These are phyloP conservation scores for Lasioglossum malachurum DNA, from an alignment of 2,888 invertebrate genomes.

Conservation along the genomic window DNA sequence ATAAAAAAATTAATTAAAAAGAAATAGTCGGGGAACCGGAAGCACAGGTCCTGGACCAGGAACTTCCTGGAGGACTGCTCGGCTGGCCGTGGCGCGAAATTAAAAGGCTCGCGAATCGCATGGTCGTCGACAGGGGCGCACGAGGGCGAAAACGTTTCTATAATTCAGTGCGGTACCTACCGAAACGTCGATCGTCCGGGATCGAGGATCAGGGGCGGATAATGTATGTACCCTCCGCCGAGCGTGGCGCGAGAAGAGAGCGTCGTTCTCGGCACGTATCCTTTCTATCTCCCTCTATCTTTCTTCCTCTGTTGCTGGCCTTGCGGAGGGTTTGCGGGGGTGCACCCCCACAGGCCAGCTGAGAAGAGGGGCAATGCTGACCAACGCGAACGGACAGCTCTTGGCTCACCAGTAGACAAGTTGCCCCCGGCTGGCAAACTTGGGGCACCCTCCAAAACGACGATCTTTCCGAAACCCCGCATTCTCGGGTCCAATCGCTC, in stretches of 20 bases:
- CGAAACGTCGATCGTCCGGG: slow-evolving; percentile 71
- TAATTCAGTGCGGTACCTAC: slow-evolving; percentile 79
- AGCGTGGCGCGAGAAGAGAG: slow-evolving; percentile 52
- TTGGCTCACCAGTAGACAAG: slow-evolving; percentile 82
- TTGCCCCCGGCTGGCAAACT: slow-evolving; percentile 81
- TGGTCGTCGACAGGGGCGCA: slow-evolving; percentile 28
- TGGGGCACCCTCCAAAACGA: slow-evolving; percentile 51
- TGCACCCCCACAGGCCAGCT: slow-evolving; percentile 73
- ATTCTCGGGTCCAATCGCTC: no score
- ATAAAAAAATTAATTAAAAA: not conserved
- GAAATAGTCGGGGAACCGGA: not conserved
- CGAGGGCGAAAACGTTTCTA: slow-evolving; percentile 76
- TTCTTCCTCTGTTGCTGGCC: slow-evolving; percentile 10
- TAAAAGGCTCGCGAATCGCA: slow-evolving; percentile 73
- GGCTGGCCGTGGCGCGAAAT: slow-evolving; percentile 65
- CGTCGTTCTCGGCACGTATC: slow-evolving; percentile 50
- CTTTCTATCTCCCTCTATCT: slow-evolving; percentile 43
- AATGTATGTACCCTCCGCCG: slow-evolving; percentile 83
- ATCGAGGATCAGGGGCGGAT: slow-evolving; percentile 79
- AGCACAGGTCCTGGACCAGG: not conserved
- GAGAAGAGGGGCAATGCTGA: slow-evolving; percentile 81
- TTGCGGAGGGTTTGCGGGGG: slow-evolving; percentile 66
- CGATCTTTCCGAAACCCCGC: slow-evolving; percentile 8
- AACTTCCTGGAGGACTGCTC: not conserved
- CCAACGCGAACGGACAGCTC: slow-evolving; percentile 80